Conservation (phyloP, 2,113 vertebrate species). For the Gobio gobio region DNA sequence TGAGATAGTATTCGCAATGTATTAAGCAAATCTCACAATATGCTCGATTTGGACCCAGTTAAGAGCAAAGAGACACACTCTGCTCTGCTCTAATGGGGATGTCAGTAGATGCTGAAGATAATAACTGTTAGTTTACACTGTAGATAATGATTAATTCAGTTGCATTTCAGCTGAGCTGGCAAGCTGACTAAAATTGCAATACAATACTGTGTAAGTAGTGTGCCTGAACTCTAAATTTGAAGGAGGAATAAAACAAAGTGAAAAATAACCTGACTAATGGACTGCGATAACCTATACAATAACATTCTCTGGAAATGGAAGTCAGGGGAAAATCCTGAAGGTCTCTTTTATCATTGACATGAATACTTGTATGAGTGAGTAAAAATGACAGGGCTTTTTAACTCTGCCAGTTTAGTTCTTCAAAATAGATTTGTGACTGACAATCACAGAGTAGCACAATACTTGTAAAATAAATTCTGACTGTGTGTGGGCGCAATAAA, state of each 20-base stretch:
- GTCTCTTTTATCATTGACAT: constrained; percentile 23
- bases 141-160: constrained; percentile 38
- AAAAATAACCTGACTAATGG: constrained; percentile 34
- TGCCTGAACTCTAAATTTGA: constrained; percentile 22
- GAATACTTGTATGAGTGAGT: constrained; percentile 28
- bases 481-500: background rate
- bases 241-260: constrained; percentile 11
- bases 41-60: constrained; percentile 26
- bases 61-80: background rate
- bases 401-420: constrained; percentile 29
- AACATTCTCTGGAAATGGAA: constrained; percentile 18
- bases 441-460: constrained; percentile 21
- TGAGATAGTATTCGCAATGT: constrained; percentile 2
- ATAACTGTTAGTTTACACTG: constrained; percentile 20
- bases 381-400: constrained; percentile 14
- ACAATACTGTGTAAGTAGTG: constrained; percentile 11
- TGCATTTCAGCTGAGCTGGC: constrained; percentile 26
- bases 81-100: constrained; percentile 19
- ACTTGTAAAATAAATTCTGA: constrained; percentile 16
- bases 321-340: constrained; percentile 29
- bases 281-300: constrained; percentile 38
- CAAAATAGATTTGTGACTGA: constrained; percentile 22
- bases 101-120: constrained; percentile 34
- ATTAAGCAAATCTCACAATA: constrained; percentile 22
- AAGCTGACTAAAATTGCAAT: constrained; percentile 30